Evolutionary conservation across 2,888 invertebrate genomes (phyloP).

Genomic region (Leptinotarsa rubiginosa): DNA sequence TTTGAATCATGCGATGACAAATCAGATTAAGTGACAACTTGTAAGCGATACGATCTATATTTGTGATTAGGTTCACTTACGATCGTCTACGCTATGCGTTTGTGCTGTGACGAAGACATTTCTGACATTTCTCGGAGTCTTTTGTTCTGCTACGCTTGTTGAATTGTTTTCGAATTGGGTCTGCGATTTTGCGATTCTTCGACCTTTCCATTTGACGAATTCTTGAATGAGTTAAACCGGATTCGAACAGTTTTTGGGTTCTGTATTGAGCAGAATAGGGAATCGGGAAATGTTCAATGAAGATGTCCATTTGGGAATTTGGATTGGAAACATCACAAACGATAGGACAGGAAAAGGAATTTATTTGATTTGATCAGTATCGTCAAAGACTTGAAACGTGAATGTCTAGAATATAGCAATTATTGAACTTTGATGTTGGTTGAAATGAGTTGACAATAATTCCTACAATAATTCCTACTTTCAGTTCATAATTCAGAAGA

Average conservation of each 20-base stretch:
- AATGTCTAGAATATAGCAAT: too few species aligned
- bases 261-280: not conserved
- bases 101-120: slow-evolving; percentile 5
- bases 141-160: slow-evolving; percentile 3
- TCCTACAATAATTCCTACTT: too few species aligned
- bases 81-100: not conserved
- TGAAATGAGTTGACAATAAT: too few species aligned
- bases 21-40: slow-evolving; percentile 44
- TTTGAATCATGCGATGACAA: slow-evolving; percentile 45
- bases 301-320: not conserved
- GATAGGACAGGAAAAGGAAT: not conserved
- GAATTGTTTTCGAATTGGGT: slow-evolving; percentile 12
- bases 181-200: slow-evolving; percentile 4
- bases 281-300: not conserved
- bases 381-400: too few species aligned
- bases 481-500: too few species aligned
- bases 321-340: not conserved
- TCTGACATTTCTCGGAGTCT: not conserved
- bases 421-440: too few species aligned
- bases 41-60: slow-evolving; percentile 40
- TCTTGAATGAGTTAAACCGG: slow-evolving; percentile 8
- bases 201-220: slow-evolving; percentile 3
- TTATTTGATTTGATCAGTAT: not conserved
- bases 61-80: slow-evolving; percentile 31
- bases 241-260: not conserved